These are phyloP conservation scores for Eilema sororculum DNA, from an alignment of 2,888 invertebrate genomes.

Conservation along the genomic window DNA sequence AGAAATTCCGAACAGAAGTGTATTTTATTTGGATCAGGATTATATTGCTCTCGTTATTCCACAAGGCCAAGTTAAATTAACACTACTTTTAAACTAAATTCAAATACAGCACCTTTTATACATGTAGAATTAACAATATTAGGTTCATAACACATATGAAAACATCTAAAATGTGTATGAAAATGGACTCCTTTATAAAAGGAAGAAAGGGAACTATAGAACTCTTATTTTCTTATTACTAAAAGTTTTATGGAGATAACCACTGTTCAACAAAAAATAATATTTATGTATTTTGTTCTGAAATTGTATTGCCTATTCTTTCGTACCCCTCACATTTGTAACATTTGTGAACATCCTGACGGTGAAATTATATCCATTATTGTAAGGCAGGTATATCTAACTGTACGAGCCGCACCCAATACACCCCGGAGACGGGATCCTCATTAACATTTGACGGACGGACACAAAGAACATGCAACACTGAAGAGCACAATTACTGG, in stretches of 20 bases:
- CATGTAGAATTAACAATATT: too few relatives aligned
- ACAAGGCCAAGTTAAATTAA: too few relatives aligned
- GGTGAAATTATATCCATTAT: not conserved
- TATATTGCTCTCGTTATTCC: too few relatives aligned
- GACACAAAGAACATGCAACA: not conserved
- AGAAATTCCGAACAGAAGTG: not conserved
- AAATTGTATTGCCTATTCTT: too few relatives aligned
- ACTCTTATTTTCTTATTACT: too few relatives aligned
- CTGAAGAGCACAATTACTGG: not conserved
- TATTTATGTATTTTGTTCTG: not conserved
- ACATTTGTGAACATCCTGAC: not conserved
- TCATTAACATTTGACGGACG: constrained; percentile 1
- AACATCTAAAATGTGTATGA: too few relatives aligned
- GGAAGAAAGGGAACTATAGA: not conserved
- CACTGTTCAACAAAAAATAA: not conserved
- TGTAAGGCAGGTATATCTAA: not conserved
- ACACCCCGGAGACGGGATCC: not conserved
- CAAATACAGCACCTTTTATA: too few relatives aligned
- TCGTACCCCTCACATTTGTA: not conserved
- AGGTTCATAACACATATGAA: too few relatives aligned
- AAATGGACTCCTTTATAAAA: too few relatives aligned
- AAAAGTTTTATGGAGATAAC: too few relatives aligned
- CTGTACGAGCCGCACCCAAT: not conserved
- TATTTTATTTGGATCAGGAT: not conserved
- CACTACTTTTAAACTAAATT: too few relatives aligned